Conservation (phyloP, 1,140 invertebrate species). For the Sycophaga agraensis region DNA sequence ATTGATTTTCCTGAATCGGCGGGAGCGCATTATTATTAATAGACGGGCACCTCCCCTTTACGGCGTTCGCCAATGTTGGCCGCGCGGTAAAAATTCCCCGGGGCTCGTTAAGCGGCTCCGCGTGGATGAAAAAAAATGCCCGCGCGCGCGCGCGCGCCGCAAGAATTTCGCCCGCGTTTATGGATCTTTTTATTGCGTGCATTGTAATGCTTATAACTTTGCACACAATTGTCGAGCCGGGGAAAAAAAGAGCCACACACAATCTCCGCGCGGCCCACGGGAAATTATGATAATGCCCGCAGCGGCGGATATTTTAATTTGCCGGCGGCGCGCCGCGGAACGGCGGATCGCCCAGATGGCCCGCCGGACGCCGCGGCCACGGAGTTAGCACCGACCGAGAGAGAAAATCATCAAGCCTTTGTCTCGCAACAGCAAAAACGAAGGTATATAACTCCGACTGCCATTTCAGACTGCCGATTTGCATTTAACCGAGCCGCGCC, state of each 20-base stretch:
- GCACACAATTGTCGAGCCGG: not conserved
- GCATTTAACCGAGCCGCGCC: no score
- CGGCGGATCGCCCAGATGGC: no score
- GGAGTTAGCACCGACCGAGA: no score
- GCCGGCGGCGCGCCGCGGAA: no score
- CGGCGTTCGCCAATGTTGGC: no score
- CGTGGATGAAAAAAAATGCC: not conserved
- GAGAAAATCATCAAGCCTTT: constrained; percentile 24
- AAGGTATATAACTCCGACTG: constrained; percentile 5
- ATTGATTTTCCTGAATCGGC: not conserved
- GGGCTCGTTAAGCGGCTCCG: no score
- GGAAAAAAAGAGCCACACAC: no score
- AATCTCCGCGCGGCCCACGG: not conserved
- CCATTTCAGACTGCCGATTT: constrained; percentile 22
- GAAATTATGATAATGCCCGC: constrained; percentile 21
- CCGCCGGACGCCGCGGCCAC: no score
- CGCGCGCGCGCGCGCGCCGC: no score
- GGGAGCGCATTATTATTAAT: not conserved
- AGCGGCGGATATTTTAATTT: no score
- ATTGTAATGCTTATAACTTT: constrained; percentile 8
- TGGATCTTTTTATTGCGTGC: constrained; percentile 8
- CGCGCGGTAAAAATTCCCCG: no score
- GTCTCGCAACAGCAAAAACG: not conserved
- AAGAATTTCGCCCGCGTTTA: not conserved
- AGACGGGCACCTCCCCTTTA: not conserved